phyloP scores from a whole-genome alignment of 1,140 invertebrate genomes.

The Zophobas atratus region DNA sequence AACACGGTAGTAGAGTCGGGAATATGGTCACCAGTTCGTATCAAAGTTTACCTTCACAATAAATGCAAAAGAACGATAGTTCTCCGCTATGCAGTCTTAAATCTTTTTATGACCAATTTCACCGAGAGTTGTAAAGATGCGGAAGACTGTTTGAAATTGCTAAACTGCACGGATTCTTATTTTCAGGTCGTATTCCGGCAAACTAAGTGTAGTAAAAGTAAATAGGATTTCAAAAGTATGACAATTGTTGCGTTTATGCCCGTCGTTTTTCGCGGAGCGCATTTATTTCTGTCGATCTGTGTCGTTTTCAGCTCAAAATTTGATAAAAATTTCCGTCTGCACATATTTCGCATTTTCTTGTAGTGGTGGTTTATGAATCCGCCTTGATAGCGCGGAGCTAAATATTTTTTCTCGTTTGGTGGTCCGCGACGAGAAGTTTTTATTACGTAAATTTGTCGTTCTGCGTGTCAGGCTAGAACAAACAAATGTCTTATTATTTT shows the following conservation, averaged over 20 bases:
- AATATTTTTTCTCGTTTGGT: too few relatives aligned
- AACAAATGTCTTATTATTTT: too few relatives aligned
- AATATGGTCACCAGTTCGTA: constrained; percentile 1
- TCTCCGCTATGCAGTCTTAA: constrained; percentile 19
- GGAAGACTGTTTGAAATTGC: constrained; percentile 14
- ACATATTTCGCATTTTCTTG: too few relatives aligned
- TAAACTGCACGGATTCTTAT: constrained; percentile 37
- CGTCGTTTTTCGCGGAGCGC: neutral
- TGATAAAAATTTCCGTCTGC: too few relatives aligned
- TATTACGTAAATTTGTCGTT: too few relatives aligned
- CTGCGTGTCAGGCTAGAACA: too few relatives aligned
- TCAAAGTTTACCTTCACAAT: constrained; percentile 9
- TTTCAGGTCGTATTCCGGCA: constrained; percentile 7
- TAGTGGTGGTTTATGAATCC: too few relatives aligned
- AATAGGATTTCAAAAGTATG: constrained; percentile 6
- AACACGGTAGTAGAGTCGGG: neutral
- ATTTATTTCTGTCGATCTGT: neutral
- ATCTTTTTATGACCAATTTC: constrained; percentile 36
- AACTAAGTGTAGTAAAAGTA: neutral
- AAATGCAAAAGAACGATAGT: constrained; percentile 2
- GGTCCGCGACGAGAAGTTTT: too few relatives aligned
- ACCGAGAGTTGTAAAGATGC: constrained; percentile 18
- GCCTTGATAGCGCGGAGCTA: too few relatives aligned
- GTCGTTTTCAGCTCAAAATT: neutral
- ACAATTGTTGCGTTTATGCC: constrained; percentile 13